Base-by-base conservation (phyloP, 2,888 invertebrate genomes). In the Pristionchus arcanus region DNA sequence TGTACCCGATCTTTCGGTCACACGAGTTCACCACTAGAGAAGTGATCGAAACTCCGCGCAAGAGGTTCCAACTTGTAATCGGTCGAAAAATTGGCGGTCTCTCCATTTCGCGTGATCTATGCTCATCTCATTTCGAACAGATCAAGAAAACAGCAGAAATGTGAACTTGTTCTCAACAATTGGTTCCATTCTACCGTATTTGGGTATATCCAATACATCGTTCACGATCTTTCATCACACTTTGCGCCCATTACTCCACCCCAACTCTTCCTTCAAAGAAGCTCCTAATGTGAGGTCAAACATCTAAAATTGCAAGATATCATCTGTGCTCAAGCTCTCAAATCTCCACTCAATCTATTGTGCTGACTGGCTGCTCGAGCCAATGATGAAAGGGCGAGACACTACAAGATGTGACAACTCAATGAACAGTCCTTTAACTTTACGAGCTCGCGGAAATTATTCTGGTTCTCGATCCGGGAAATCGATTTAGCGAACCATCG, bases 1-100 rank as follows among this genome's bases (percentile, higher is more conserved):
- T 81, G 81, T 81, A 49, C 81, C 42, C 81, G 81, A 81, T 81
- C 81, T 81, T 81, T 81, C 21, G 49, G 42, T 21, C 25, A n/a
- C 81, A 42, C 81, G 37, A 81, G 49, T 81, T 49, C 49, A 81
- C 81, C 53, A 81, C 81, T 49, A 53, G 37, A 74, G 74, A 74
- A 74, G 19, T 5, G 74, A 7, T 74, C 37, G 21, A 74, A 74
- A 68, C 34, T 34, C 13, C 31, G 68, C 68, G 68, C 68, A 68
- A 42, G 9, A 42, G 74, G 74, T 74, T 74, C 74, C 74, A 74
- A 74, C 37, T 37, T 2, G 21, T 63, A 63, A 63, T 63, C 25
- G 63, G 4, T 7, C 42, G 59, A 59, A 21, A 2, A 5, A 5
- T n/a, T 19, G 59, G 21, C 11, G n/a, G 5, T n/a, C 63, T 63